These are phyloP conservation scores for Drosophila flavopinicola DNA, from an alignment of 2,888 invertebrate genomes.

Conservation along the genomic window DNA sequence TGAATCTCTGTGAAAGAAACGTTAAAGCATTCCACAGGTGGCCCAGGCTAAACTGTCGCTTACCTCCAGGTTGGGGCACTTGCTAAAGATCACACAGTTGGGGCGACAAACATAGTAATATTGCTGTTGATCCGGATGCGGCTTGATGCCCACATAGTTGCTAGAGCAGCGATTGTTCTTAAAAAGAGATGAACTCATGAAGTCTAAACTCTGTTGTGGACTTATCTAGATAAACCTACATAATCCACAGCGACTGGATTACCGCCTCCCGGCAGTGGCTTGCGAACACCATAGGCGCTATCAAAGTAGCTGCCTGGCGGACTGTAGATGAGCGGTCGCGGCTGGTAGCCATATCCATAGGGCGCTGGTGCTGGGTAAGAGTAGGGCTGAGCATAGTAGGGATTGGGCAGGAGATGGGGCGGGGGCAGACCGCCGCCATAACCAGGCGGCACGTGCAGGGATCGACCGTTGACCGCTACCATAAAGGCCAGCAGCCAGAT, in stretches of 20 bases:
- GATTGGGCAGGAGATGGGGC: constrained; percentile 25
- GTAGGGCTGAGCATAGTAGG: constrained; percentile 46
- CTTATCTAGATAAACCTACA: constrained; percentile 60
- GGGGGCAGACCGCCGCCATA: constrained; percentile 13
- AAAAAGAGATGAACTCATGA: neutral
- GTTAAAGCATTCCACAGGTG: constrained; percentile 16
- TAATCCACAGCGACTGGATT: constrained; percentile 80
- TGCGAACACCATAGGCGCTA: constrained; percentile 70
- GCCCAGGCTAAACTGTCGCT: constrained; percentile 2
- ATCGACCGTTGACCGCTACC: constrained; percentile 38
- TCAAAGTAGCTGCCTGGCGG: constrained; percentile 78
- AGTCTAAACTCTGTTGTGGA: constrained; percentile 22
- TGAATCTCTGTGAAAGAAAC: constrained; percentile 67
- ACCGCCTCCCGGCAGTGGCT: constrained; percentile 84
- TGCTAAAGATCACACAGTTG: constrained; percentile 83
- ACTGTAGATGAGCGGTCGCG: constrained; percentile 38
- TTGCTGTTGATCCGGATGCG: constrained; percentile 83
- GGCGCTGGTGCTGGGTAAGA: constrained; percentile 29
- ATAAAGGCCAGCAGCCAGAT: constrained; percentile 52
- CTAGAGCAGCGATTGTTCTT: constrained; percentile 83
- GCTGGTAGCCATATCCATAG: constrained; percentile 42
- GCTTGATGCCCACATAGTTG: constrained; percentile 80
- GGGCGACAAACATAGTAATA: constrained; percentile 85
- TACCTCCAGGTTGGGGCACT: constrained; percentile 82
- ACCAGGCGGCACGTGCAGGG: constrained; percentile 25